Evolutionary conservation across 2,113 vertebrate genomes (phyloP).

Genomic region (Gallinago media): DNA sequence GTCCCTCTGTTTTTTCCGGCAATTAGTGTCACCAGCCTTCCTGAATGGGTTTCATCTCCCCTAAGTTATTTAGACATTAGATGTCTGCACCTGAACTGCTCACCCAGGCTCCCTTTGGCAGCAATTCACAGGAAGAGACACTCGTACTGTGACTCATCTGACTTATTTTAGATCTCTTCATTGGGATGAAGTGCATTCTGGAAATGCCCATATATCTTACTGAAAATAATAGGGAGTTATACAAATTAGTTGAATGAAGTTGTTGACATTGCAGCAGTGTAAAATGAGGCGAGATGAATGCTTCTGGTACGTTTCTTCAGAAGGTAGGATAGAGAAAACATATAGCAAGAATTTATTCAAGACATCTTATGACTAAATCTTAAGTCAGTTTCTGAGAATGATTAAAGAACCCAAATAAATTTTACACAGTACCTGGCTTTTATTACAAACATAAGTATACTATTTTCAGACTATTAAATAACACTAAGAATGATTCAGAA

Average conservation of each 20-base stretch:
- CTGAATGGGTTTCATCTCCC: background rate
- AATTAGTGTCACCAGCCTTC: background rate
- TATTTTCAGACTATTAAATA: background rate
- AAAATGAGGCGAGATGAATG: background rate
- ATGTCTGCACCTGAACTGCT: background rate
- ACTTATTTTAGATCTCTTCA: background rate
- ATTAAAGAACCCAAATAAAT: background rate
- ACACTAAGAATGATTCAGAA: background rate
- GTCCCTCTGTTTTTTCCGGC: accelerated
- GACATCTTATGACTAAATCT: background rate
- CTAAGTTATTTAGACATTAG: background rate
- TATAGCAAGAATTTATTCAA: background rate
- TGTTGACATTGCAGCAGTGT: background rate
- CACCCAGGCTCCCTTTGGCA: background rate
- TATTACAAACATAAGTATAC: background rate
- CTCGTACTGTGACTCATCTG: background rate
- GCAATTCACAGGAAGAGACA: background rate
- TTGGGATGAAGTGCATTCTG: background rate
- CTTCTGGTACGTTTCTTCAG: background rate
- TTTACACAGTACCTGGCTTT: background rate
- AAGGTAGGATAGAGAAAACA: background rate
- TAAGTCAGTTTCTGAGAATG: background rate
- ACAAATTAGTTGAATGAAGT: background rate
- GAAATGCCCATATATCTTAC: background rate
- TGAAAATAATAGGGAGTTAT: background rate